These are phyloP conservation scores for Oxycera nigricornis DNA, from an alignment of 2,888 invertebrate species.

Conservation along the genomic window DNA sequence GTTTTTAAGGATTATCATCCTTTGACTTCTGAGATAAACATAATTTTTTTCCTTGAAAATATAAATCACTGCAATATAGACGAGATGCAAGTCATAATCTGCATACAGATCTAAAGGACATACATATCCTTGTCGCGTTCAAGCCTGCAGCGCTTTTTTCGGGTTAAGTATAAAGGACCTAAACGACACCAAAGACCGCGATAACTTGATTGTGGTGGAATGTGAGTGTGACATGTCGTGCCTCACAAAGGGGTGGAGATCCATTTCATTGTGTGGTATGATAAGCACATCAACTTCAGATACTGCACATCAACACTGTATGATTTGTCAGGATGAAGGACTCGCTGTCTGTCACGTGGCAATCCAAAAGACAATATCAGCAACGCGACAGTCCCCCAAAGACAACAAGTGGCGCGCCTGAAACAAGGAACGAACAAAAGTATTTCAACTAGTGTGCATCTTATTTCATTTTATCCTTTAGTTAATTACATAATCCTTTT, in stretches of 20 bases:
- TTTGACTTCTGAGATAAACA: no score
- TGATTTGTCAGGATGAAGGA: neutral
- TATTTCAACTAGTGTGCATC: neutral
- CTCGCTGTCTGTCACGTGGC: neutral
- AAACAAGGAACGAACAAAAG: neutral
- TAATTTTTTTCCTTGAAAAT: no score
- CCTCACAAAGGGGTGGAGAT: neutral
- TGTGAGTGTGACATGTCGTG: neutral
- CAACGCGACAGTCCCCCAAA: neutral
- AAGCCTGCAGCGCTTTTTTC: slow-evolving; percentile 14
- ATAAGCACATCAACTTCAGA: slow-evolving; percentile 2
- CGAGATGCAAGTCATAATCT: no score
- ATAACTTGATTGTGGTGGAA: neutral
- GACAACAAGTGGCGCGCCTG: neutral
- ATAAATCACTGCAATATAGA: slow-evolving; percentile 14
- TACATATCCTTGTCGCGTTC: neutral
- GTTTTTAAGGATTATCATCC: no score
- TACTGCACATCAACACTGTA: neutral
- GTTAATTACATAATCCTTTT: slow-evolving; percentile 14
- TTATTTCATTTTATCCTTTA: neutral
- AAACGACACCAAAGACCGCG: slow-evolving; percentile 24
- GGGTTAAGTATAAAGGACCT: slow-evolving; percentile 25
- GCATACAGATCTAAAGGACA: no score
- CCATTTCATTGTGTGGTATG: neutral
- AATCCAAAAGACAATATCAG: neutral